Base-by-base conservation (phyloP, 2,888 invertebrate species). In the Didymodactylos carnosus region DNA sequence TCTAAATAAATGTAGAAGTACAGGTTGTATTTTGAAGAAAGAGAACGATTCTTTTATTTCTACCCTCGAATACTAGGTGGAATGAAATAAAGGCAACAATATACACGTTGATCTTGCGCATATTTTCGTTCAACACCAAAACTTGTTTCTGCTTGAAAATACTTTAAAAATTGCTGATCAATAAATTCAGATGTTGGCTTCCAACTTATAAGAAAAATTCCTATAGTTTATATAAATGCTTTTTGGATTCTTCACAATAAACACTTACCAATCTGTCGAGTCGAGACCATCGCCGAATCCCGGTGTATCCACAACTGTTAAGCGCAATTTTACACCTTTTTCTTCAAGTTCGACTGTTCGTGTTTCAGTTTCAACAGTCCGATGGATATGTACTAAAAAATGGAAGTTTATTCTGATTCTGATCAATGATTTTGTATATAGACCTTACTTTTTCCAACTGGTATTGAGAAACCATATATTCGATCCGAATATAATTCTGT, bases 41-140 rank as follows among this genome's bases (percentile, higher is more conserved):
- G 77, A 78, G 35, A 39, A 23, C 71, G 35, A 51, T n/a, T n/a
- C n/a, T n/a, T n/a, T n/a, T 14, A 39, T 39, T 4, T 39, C 4
- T 73, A 83, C 82, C 82, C 83, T 76, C 82, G 81, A 25, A 82
- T 82, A 77, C 80, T 81, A 25, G 83, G 83, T 73, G 81, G 82
- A 76, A 83, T 80, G 78, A 83, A 83, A 77, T 83, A 83, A 78
- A 83, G 81, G 77, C 83, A 95, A 85, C 95, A 95, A 82, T 97
- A 95, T 79, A 97, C 92, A 81, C 95, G 88, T 84, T 94, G 94
- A 84, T 97, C 95, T 75, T 94, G 89, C 79, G 97, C 95, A 83
- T 95, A 94, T 77, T 94, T 88, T 70, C 95, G 88, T 84, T 97
- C 95, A 69, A 95, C 86, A 35, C 72, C 72, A 35, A 43, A 69